Conservation (phyloP, 2,888 invertebrate species). For the Scaptomyza tumidula region DNA sequence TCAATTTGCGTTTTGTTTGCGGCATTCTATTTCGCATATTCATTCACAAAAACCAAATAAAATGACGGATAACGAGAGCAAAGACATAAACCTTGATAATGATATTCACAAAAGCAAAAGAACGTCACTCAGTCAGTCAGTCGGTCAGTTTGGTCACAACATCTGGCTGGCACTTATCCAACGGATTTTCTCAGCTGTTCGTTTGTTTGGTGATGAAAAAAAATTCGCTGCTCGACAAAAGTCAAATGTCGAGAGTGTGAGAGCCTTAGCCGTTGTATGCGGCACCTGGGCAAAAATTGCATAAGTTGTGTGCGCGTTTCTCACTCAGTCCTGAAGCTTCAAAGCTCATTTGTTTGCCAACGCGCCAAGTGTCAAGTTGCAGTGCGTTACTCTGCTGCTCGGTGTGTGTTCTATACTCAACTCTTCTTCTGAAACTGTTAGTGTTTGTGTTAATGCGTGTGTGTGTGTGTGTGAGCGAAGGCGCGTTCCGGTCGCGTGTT, state of each 20-base stretch:
- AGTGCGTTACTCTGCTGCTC: slow-evolving; percentile 40
- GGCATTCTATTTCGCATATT: slow-evolving; percentile 38
- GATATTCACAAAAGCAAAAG: slow-evolving; percentile 65
- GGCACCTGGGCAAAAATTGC: slow-evolving; percentile 67
- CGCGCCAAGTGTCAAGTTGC: slow-evolving; percentile 63
- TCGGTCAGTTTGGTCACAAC: slow-evolving; percentile 64
- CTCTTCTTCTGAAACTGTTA: slow-evolving; percentile 25
- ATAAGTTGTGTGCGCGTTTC: slow-evolving; percentile 59
- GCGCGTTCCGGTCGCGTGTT: slow-evolving; percentile 75
- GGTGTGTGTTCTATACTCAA: slow-evolving; percentile 10
- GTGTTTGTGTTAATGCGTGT: slow-evolving; percentile 8
- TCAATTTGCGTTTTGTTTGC: slow-evolving; percentile 10
- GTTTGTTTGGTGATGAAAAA: slow-evolving; percentile 13
- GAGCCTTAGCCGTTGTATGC: slow-evolving; percentile 1
- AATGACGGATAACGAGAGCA: slow-evolving; percentile 44
- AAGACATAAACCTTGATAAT: slow-evolving; percentile 73
- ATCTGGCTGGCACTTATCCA: slow-evolving; percentile 74
- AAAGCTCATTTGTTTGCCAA: slow-evolving; percentile 68
- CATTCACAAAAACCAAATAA: slow-evolving; percentile 64
- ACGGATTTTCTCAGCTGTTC: slow-evolving; percentile 52
- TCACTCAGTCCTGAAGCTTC: slow-evolving; percentile 45
- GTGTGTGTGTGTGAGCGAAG: slow-evolving; percentile 32
- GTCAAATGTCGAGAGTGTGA: slow-evolving; percentile 71
- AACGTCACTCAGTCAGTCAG: slow-evolving; percentile 41
- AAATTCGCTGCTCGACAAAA: slow-evolving; percentile 59